Evolutionary conservation across 2,113 vertebrate species (phyloP), one percentile per base, ranked within the genome.

Genomic region (Okapia johnstoni): DNA sequence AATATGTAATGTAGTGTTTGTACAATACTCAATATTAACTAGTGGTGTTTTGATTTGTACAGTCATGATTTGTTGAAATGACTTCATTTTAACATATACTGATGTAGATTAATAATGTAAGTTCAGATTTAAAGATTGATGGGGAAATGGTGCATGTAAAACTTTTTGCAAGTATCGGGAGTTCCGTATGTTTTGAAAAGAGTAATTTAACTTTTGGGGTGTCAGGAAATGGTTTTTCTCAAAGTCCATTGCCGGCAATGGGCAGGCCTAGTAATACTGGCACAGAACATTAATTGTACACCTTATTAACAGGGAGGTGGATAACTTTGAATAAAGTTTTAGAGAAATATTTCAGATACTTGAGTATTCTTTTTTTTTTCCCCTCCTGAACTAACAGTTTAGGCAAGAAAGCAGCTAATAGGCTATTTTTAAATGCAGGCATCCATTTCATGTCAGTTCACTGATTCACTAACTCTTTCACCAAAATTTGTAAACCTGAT

Each of bases 281-380:
- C 96, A 97, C 92, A 96, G 46, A 93, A 14, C 87, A 93, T 98
- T 97, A 98, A 97, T 85, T 95, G 96, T 88, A 94, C 81, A 96
- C 95, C 92, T 98, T 95, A 92, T 15, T 9, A 80, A 96, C 52
- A 58, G 93, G 98, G 97, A 98, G 98, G 97, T 95, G 93, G 98
- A 98, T 98, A 98, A 97, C 97, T 98, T 98, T 98, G 96, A 99
- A 99, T 99, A 99, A 99, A 99, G 97, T 98, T 98, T 98, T 98
- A 93, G 77, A 98, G 98, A 98, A 97, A 94, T 96, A 98, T 90
- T 94, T 97, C 96, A 91, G 43, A 85, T 87, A 58, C 60, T 81
- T 92, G 94, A 80, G 66, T 95, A 21, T 84, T 96, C 55, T 91
- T 95, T 97, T 54, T 93, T 63, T 17, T 73, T 40, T 36, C 10